Percentiles rank a stretch among this genome's conserved stretches.
These are phyloP conservation scores for Orius laevigatus DNA, from an alignment of 1,140 invertebrate species.

Conservation along the genomic window DNA sequence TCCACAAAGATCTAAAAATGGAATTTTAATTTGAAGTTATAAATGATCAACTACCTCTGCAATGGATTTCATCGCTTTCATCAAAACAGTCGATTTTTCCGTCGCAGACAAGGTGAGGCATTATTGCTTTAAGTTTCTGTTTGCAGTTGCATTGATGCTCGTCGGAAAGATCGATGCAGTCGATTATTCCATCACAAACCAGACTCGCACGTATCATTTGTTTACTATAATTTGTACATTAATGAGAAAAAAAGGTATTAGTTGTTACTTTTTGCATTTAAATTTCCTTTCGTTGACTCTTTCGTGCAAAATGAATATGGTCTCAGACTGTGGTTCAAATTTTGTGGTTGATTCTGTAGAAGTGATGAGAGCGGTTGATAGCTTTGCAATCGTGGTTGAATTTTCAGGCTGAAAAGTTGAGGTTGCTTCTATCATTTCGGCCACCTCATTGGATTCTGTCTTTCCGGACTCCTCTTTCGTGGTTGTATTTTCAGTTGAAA, in stretches of 20 bases:
- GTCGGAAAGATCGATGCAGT: conserved; percentile 70
- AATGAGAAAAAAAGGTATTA: background rate
- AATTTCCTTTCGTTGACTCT: background rate
- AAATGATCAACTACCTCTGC: conserved; percentile 26
- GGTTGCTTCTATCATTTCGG: too few species aligned
- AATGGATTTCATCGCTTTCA: conserved; percentile 54
- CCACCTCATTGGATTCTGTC: too few species aligned
- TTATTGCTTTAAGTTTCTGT: conserved; percentile 38
- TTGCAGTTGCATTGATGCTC: conserved; percentile 55
- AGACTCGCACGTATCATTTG: conserved; percentile 35
- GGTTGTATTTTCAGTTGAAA: too few species aligned
- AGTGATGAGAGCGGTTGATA: too few species aligned
- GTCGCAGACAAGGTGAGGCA: conserved; percentile 48
- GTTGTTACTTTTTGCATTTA: background rate
- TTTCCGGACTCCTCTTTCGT: too few species aligned
- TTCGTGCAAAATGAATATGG: too few species aligned
- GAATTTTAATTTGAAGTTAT: conserved; percentile 5
- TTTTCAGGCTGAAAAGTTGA: too few species aligned
- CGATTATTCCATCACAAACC: conserved; percentile 45
- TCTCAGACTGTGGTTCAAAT: too few species aligned
- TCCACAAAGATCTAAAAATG: conserved; percentile 34
- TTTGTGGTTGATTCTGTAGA: too few species aligned
- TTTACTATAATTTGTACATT: conserved; percentile 34
- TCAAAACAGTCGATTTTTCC: conserved; percentile 61
- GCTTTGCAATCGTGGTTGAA: too few species aligned